Conservation (phyloP, 2,113 vertebrate genomes). For the Pao palembangensis region DNA sequence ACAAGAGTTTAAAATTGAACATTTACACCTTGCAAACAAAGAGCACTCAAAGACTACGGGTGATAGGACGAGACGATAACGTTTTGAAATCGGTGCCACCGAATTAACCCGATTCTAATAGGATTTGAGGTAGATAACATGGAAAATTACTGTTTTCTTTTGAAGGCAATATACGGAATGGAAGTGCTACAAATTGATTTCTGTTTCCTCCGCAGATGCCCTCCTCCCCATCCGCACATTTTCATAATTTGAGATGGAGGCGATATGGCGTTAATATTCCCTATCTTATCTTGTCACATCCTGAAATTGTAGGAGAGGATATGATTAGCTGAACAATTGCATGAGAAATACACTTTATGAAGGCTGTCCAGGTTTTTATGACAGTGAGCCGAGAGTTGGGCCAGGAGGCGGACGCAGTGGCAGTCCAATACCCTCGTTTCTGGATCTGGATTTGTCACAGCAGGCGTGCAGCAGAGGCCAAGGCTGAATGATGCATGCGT, state of each 20-base stretch:
- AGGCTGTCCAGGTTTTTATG: conserved; percentile 67
- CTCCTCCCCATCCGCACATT: conserved; percentile 43
- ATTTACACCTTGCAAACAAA: conserved; percentile 64
- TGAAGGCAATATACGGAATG: conserved; percentile 74
- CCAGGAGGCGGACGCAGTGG: conserved; percentile 48
- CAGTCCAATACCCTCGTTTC: conserved; percentile 53
- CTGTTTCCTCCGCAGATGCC: conserved; percentile 63
- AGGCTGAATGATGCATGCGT: conserved; percentile 31
- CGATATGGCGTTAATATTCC: conserved; percentile 75
- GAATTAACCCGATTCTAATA: conserved; percentile 80
- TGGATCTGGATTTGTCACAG: conserved; percentile 65
- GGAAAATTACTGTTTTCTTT: conserved; percentile 78
- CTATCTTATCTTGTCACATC: conserved; percentile 79
- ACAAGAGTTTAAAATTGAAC: conserved; percentile 62
- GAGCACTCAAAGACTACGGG: conserved; percentile 67
- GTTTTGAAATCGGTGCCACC: conserved; percentile 71
- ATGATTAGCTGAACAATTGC: conserved; percentile 78
- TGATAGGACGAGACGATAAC: conserved; percentile 62
- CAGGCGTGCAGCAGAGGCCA: conserved; percentile 50
- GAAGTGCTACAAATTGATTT: conserved; percentile 75
- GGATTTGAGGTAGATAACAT: conserved; percentile 76
- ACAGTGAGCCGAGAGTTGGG: conserved; percentile 57
- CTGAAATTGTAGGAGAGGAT: conserved; percentile 79
- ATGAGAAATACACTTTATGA: conserved; percentile 75
- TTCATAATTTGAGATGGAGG: conserved; percentile 76